Base-by-base conservation (phyloP, 2,113 vertebrate genomes). In the Entelurus aequoreus region DNA sequence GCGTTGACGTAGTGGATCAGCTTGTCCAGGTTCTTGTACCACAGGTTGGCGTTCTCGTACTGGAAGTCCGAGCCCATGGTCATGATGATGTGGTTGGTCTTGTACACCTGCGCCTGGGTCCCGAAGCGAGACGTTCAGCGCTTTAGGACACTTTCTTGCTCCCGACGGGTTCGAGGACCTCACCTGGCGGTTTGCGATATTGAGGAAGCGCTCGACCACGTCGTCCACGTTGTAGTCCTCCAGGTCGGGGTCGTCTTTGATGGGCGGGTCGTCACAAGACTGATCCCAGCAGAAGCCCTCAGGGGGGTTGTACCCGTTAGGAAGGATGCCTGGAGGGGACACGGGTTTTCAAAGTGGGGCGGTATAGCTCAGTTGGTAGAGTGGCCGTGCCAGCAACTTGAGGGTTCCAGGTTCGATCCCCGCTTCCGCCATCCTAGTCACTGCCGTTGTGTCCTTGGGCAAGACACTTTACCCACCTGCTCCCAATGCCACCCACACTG, bases 51-150 rank as follows among this genome's bases (percentile, higher is more conserved):
- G 0, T 96, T 95, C 72, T 98, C 93, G 0, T 95, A 97, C 16
- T 96, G 94, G 84, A 97, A 97, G 79, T 98, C 95, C 0, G 95
- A 97, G 36, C 95, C 95, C 95, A 97, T 98, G 13, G 95, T 98
- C 95, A 96, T 96, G 65, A 94, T 78, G 5, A 92, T 92, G 85
- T 98, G 94, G 56, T 93, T 91, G 73, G 93, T 92, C 59, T 91
- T 93, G 74, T 96, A 97, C 13, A 49, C 47, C 1, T 0, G 0
- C 0, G 92, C 71, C 95, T 97, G 64, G 71, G 37, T 28, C 28
- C 28, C 28, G 4, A 28, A 28, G 19, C 19, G 19, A 19, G 4
- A 28, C 28, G 4, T 28, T 28, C 28, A 28, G 28, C 28, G 28
- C 28, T 28, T 3, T 28, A 28, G 4, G 28, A 28, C 28, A 4